Percentiles rank a stretch among this genome's conserved stretches.
Evolutionary conservation across 2,888 invertebrate genomes (phyloP).

Genomic region (Celastrina argiolus): DNA sequence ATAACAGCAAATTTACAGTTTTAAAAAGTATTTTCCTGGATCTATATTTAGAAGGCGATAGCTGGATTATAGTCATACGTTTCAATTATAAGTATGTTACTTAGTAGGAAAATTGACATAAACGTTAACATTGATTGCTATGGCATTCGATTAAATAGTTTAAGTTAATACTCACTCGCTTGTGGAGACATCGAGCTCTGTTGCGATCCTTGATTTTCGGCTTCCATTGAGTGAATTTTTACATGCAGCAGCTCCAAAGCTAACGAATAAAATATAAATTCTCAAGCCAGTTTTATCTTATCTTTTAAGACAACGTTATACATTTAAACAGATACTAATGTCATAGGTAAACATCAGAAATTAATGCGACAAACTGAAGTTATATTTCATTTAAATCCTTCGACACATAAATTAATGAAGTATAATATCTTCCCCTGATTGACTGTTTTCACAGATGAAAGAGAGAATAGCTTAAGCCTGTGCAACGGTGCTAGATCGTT

Average conservation of each 20-base stretch:
- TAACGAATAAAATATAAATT: slow-evolving; percentile 44
- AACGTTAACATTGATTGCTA: too few species aligned
- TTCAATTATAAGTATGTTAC: too few species aligned
- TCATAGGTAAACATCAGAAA: neutral
- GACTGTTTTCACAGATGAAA: neutral
- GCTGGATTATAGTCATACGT: too few species aligned
- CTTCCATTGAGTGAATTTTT: slow-evolving; percentile 77
- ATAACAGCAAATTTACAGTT: too few species aligned
- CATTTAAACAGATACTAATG: slow-evolving; percentile 1
- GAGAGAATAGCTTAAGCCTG: neutral
- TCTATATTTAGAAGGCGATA: neutral
- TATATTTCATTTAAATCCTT: too few species aligned
- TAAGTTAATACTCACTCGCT: slow-evolving; percentile 54
- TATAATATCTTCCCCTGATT: neutral
- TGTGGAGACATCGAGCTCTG: slow-evolving; percentile 70
- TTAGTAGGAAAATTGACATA: too few species aligned
- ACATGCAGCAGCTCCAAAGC: slow-evolving; percentile 83
- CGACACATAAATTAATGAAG: too few species aligned
- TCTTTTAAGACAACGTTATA: neutral
- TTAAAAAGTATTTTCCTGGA: neutral
- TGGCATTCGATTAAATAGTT: too few species aligned
- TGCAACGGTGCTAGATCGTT: neutral
- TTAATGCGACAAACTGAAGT: neutral
- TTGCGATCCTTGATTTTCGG: slow-evolving; percentile 62
- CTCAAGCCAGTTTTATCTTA: slow-evolving; percentile 12